These are phyloP conservation scores for Sebastes cheni DNA, from an alignment of 2,797 vertebrate species.

Conservation along the genomic window DNA sequence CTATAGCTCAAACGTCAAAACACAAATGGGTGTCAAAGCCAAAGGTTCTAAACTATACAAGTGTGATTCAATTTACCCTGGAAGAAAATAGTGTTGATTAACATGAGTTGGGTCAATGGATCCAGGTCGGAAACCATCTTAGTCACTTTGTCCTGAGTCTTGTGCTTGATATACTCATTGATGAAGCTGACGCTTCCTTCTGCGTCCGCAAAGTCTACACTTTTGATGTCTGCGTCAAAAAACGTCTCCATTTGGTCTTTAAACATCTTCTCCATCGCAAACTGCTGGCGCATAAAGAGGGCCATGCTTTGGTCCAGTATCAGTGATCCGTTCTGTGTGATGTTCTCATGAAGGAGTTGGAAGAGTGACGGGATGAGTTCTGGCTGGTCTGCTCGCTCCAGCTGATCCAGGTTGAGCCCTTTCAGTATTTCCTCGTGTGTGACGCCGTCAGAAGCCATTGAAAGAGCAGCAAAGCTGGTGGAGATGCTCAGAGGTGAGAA, in stretches of 20 bases:
- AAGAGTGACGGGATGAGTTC: conserved; percentile 84
- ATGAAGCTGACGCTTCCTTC: conserved; percentile 72
- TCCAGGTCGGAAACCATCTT: conserved; percentile 83
- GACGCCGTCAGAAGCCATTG: conserved; percentile 81
- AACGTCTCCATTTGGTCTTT: conserved; percentile 83
- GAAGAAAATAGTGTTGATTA: conserved; percentile 89
- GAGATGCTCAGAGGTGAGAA: conserved; percentile 90
- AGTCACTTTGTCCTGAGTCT: conserved; percentile 81
- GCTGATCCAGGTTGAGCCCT: conserved; percentile 79
- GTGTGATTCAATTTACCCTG: conserved; percentile 81
- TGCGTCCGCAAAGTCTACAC: conserved; percentile 82
- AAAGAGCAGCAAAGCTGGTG: conserved; percentile 80
- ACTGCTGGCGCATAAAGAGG: conserved; percentile 83
- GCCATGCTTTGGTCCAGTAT: conserved; percentile 81
- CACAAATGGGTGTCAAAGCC: not conserved
- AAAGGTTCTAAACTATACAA: not conserved
- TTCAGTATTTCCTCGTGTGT: conserved; percentile 83
- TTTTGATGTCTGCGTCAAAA: conserved; percentile 85
- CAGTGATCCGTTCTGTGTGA: conserved; percentile 82
- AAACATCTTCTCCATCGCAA: conserved; percentile 80
- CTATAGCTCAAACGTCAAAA: not conserved
- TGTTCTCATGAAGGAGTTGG: conserved; percentile 80
- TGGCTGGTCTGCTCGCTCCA: conserved; percentile 63
- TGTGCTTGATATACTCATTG: conserved; percentile 84
- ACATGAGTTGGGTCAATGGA: conserved; percentile 79